A percentile compares a stretch with the other conserved stretches of the same genome.
Evolutionary conservation across 2,797 vertebrate species (phyloP).

Genomic region (Gobio occitaniae): DNA sequence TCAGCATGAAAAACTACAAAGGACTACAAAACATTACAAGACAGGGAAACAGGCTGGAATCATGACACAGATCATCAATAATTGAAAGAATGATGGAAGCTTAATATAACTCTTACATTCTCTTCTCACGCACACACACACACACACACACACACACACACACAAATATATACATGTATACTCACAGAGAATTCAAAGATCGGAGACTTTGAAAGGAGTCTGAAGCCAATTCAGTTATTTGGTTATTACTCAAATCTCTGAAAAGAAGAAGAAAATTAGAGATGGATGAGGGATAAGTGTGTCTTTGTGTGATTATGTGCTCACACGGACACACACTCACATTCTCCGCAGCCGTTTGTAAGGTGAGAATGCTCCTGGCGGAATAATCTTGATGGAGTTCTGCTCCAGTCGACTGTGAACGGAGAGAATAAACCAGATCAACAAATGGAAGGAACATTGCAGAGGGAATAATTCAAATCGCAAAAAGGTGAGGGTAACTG

Average conservation of each 20-base stretch:
- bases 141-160: constrained; percentile 39
- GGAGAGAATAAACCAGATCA: constrained; percentile 35
- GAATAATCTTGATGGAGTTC: constrained; percentile 97
- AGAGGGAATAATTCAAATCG: constrained; percentile 25
- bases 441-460: constrained; percentile 6
- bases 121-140: constrained; percentile 49
- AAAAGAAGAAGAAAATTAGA: constrained; percentile 46
- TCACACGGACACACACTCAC: constrained; percentile 79
- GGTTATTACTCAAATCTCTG: constrained; percentile 97
- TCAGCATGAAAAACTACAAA: too few relatives aligned
- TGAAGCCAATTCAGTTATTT: constrained; percentile 94
- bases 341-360: constrained; percentile 98
- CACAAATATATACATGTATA: constrained; percentile 56
- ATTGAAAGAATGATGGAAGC: constrained; percentile 74
- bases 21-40: too few relatives aligned
- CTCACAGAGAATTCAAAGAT: constrained; percentile 96
- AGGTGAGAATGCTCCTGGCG: constrained; percentile 94
- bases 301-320: constrained; percentile 62
- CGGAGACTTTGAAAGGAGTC: constrained; percentile 96
- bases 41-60: too few relatives aligned
- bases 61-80: constrained; percentile 74
- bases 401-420: constrained; percentile 92
- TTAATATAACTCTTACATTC: constrained; percentile 71
- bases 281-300: constrained; percentile 7
- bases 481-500: constrained; percentile 29